Percentiles rank a stretch among this genome's conserved stretches.
These are phyloP conservation scores for Pemphredon lugubris DNA, from an alignment of 2,888 invertebrate genomes.

Conservation along the genomic window DNA sequence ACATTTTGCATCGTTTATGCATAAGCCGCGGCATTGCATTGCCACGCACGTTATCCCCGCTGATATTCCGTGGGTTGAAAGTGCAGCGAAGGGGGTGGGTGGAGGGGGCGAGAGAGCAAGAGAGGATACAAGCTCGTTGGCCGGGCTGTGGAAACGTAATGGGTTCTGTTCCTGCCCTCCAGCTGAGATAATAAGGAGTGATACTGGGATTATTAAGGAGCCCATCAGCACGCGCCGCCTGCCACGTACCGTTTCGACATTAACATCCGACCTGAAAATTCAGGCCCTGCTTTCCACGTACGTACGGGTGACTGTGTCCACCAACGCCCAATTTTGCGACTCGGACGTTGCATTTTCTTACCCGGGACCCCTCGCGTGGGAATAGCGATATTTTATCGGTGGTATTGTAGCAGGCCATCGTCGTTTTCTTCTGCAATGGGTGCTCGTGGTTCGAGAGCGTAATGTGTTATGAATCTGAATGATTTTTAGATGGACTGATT, in stretches of 20 bases:
- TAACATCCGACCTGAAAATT: constrained; percentile 44
- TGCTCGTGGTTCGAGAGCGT: too few relatives aligned
- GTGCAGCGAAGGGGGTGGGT: constrained; percentile 8
- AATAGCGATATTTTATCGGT: too few relatives aligned
- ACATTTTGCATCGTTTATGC: constrained; percentile 63
- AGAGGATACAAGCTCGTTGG: constrained; percentile 58
- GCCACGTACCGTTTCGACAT: constrained; percentile 39
- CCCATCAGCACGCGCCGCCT: constrained; percentile 59
- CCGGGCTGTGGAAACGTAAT: constrained; percentile 62
- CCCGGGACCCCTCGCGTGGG: too few relatives aligned
- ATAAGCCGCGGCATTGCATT: constrained; percentile 62
- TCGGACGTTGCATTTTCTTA: too few relatives aligned
- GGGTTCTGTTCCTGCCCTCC: constrained; percentile 62
- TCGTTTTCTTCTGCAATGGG: too few relatives aligned
- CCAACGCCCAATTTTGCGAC: neutral
- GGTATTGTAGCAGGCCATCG: too few relatives aligned
- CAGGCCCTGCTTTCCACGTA: constrained; percentile 10
- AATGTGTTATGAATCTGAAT: too few relatives aligned
- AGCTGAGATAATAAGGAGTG: constrained; percentile 69
- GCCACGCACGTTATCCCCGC: constrained; percentile 37
- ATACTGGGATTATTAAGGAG: constrained; percentile 70
- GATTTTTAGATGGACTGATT: too few relatives aligned
- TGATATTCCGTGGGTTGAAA: constrained; percentile 44
- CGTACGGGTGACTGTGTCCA: neutral
- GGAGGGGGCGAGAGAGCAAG: neutral